phyloP scores from a whole-genome alignment of 2,113 vertebrate species.

The Sylvilagus bachmani region DNA sequence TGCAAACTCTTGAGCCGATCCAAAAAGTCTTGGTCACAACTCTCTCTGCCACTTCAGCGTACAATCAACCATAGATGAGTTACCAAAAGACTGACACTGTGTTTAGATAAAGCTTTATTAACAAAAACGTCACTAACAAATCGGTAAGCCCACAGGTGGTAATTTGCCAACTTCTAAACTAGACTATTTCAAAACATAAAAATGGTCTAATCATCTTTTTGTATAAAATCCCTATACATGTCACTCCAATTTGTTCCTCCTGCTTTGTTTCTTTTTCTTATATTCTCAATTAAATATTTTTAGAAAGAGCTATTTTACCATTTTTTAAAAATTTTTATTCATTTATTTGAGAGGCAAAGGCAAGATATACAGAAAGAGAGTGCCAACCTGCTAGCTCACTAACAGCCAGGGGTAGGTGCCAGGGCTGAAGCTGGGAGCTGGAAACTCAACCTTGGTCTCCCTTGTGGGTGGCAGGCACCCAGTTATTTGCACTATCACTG shows the following conservation, averaged over 20 bases:
- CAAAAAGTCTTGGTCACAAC: background rate
- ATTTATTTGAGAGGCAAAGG: too few species aligned
- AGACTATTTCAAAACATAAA: constrained; percentile 2
- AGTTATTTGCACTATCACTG: too few species aligned
- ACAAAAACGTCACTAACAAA: background rate
- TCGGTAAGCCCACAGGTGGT: background rate
- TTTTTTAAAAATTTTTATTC: too few species aligned
- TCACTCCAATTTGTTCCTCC: background rate
- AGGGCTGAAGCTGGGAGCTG: too few species aligned
- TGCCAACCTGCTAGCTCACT: too few species aligned
- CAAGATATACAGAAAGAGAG: too few species aligned
- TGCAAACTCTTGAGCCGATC: background rate
- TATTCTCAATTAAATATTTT: too few species aligned
- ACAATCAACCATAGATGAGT: background rate
- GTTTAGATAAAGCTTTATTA: constrained; percentile 7
- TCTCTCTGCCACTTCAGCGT: background rate
- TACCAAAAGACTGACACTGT: background rate
- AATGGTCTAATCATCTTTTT: background rate
- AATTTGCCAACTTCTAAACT: background rate
- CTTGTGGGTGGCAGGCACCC: too few species aligned
- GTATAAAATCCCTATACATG: background rate
- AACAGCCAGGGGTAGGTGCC: too few species aligned
- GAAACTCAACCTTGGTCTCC: too few species aligned
- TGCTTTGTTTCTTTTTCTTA: constrained; percentile 1
- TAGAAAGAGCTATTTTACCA: too few species aligned